Base-by-base conservation (phyloP, 2,888 invertebrate genomes). In the Adelognathus sp. region DNA sequence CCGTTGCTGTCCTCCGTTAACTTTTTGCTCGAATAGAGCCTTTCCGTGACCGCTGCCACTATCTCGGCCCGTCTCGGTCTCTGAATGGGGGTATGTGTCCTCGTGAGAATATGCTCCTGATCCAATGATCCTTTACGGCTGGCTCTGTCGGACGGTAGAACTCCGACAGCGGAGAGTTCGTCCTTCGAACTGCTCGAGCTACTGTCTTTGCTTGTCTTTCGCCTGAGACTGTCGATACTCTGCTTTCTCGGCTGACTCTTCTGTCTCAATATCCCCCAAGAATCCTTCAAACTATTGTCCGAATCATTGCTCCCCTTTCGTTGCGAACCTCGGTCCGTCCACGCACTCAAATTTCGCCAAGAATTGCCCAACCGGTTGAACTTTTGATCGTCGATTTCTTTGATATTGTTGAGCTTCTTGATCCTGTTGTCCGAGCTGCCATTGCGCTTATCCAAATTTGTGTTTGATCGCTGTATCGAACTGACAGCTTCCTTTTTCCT, bases 1-100 rank as follows among this genome's bases (percentile, higher is more conserved):
- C 72, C 64, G 73, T 33, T 75, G 52, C 27, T 54, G 2, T 90
- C 90, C 21, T 88, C 89, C 1, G 76, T 7, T 0, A 74, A 76
- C 60, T 89, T 90, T 33, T 86, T 88, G 41, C 87, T 94, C 0
- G 94, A 93, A 86, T 95, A 95, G 11, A 95, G 90, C 83, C 95
- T 92, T 83, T 94, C 94, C 1, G 95, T 95, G 1, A 95, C 95
- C 0, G 95, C 95, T 2, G 95, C 95, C 1, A 95, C 95, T 63
- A 95, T 95, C 90, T 95, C 94, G 18, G 95, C 94, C 85, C 95
- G 92, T 87, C 94, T 94, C 1, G 86, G 81, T 27, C 88, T 84
- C 61, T 88, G 88, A 24, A 89, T 88, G 2, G 85, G 85, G 11
- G 87, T 88, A 66, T 89, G 87, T 18, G 82, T 41, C 18, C 84